Conservation (phyloP, 2,888 invertebrate species). For the Lepidochrysops patricia region DNA sequence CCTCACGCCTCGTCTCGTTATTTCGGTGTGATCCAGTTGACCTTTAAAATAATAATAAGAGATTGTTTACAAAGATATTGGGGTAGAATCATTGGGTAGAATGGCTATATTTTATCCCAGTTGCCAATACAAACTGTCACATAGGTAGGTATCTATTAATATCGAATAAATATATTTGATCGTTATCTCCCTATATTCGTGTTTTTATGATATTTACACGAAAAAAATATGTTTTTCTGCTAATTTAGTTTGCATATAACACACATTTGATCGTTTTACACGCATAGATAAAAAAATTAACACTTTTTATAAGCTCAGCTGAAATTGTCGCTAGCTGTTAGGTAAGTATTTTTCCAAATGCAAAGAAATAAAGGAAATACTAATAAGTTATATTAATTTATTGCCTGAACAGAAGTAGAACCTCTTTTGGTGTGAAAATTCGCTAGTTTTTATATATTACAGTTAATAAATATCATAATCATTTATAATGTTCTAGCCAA, state of each 20-base stretch:
- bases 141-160: background rate
- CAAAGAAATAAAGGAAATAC: background rate
- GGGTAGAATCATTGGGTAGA: background rate
- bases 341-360: background rate
- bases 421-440: background rate
- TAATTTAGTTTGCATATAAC: background rate
- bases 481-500: too few species aligned
- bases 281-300: background rate
- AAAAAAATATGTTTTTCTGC: slow-evolving; percentile 4
- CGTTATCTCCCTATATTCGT: background rate
- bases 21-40: too few species aligned
- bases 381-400: background rate
- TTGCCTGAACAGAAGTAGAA: background rate
- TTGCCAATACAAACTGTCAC: background rate
- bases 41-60: too few species aligned
- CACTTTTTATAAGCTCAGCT: background rate
- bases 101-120: background rate
- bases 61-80: too few species aligned
- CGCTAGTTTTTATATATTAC: too few species aligned
- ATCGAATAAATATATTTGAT: background rate
- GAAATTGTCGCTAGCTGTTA: background rate
- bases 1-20: too few species aligned
- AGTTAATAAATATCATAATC: too few species aligned
- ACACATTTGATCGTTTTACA: background rate
- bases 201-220: background rate